Percentiles rank a stretch among this genome's conserved stretches.
Conservation (phyloP, 2,113 vertebrate species). For the Phyllostomus discolor region DNA sequence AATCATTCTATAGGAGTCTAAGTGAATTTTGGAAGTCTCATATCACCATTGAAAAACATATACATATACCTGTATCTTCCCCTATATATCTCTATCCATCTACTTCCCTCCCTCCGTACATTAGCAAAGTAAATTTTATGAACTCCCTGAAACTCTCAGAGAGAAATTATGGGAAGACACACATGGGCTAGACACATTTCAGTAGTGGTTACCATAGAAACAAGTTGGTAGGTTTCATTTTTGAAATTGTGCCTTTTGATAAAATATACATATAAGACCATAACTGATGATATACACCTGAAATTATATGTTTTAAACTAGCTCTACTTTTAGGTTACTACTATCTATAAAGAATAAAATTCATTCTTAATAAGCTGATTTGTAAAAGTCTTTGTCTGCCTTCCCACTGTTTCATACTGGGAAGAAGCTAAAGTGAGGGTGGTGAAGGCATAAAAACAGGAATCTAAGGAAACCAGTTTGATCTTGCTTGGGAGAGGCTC, state of each 20-base stretch:
- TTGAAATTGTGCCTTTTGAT: constrained; percentile 80
- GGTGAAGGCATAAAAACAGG: background rate
- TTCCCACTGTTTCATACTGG: background rate
- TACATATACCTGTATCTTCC: background rate
- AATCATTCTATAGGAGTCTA: constrained; percentile 69
- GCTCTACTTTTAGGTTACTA: constrained; percentile 41
- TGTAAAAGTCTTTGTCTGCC: constrained; percentile 52
- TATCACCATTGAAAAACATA: constrained; percentile 58
- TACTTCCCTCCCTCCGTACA: background rate
- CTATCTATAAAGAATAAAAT: constrained; percentile 6
- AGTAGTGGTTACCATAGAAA: constrained; percentile 84
- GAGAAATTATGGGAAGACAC: constrained; percentile 76
- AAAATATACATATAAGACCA: constrained; percentile 77
- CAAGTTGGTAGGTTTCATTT: constrained; percentile 77
- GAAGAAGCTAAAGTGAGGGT: constrained; percentile 9
- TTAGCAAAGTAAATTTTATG: constrained; percentile 69
- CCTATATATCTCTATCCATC: background rate
- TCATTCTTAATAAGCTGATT: constrained; percentile 32
- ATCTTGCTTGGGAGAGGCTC: background rate
- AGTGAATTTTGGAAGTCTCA: constrained; percentile 69
- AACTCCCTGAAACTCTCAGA: constrained; percentile 76
- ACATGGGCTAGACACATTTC: constrained; percentile 80
- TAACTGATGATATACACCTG: constrained; percentile 68
- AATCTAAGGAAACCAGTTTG: background rate
- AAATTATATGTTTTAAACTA: constrained; percentile 69